Percentiles rank a stretch among this genome's conserved stretches.
These are phyloP conservation scores for Frieseomelitta varia DNA, from an alignment of 1,140 invertebrate genomes.

Conservation along the genomic window DNA sequence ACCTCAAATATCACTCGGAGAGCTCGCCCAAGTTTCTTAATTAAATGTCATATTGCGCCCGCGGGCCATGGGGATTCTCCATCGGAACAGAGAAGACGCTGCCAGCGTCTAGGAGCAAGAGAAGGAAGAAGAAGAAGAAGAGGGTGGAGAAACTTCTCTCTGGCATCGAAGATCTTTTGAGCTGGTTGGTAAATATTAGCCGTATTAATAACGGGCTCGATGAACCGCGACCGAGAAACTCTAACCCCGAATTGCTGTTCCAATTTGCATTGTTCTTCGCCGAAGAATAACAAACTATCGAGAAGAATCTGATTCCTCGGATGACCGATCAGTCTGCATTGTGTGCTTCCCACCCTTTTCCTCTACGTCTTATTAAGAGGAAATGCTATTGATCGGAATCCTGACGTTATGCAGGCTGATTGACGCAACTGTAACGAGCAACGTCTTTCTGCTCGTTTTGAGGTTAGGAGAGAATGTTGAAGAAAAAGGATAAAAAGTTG, in stretches of 20 bases:
- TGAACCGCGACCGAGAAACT: constrained; percentile 29
- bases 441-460: too few relatives aligned
- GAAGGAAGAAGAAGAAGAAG: not conserved
- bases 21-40: constrained; percentile 76
- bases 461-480: too few relatives aligned
- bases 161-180: constrained; percentile 34
- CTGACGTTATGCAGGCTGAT: not conserved
- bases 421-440: too few relatives aligned
- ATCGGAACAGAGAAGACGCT: not conserved
- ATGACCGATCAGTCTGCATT: constrained; percentile 13
- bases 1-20: constrained; percentile 79
- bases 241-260: constrained; percentile 36
- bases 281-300: constrained; percentile 35
- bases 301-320: constrained; percentile 17
- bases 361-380: too few relatives aligned
- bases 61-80: constrained; percentile 33
- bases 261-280: constrained; percentile 51
- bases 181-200: constrained; percentile 42
- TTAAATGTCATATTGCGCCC: constrained; percentile 81
- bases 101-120: not conserved
- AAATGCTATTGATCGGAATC: not conserved
- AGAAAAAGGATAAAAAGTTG: too few relatives aligned
- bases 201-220: constrained; percentile 46
- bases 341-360: not conserved
- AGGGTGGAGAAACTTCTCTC: too few relatives aligned